Percentiles rank a stretch among this genome's conserved stretches.
phyloP scores from a whole-genome alignment of 2,113 vertebrate genomes.

The Psittacara wagleri region DNA sequence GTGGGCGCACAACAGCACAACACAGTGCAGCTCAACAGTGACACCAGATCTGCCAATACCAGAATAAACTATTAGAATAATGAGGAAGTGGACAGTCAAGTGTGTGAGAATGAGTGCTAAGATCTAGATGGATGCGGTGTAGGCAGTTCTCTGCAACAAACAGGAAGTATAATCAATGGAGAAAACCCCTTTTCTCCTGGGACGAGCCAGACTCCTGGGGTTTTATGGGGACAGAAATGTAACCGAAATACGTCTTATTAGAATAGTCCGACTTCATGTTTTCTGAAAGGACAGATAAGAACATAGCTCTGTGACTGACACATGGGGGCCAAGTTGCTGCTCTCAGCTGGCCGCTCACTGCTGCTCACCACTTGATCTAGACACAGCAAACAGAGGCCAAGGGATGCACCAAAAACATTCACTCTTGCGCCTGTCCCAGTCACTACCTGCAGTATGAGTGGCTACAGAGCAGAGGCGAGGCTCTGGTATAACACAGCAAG shows the following conservation, averaged over 20 bases:
- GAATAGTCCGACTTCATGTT: neutral
- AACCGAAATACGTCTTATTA: neutral
- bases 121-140: neutral
- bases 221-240: neutral
- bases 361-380: neutral
- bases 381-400: neutral
- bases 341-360: neutral
- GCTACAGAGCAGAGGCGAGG: neutral
- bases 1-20: constrained; percentile 75
- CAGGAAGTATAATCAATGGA: neutral
- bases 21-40: constrained; percentile 72
- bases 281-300: neutral
- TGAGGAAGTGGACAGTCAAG: constrained; percentile 66
- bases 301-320: neutral
- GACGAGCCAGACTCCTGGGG: neutral
- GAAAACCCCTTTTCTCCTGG: neutral
- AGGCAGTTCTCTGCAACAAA: constrained; percentile 28
- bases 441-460: neutral
- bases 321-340: neutral
- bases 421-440: neutral
- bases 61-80: constrained; percentile 71
- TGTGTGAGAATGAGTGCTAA: neutral
- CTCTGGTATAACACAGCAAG: neutral
- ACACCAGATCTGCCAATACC: constrained; percentile 70
- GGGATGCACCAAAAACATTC: neutral